A percentile compares a stretch with the other conserved stretches of the same genome.
phyloP scores from a whole-genome alignment of 1,140 invertebrate species.

The Triops cancriformis region DNA sequence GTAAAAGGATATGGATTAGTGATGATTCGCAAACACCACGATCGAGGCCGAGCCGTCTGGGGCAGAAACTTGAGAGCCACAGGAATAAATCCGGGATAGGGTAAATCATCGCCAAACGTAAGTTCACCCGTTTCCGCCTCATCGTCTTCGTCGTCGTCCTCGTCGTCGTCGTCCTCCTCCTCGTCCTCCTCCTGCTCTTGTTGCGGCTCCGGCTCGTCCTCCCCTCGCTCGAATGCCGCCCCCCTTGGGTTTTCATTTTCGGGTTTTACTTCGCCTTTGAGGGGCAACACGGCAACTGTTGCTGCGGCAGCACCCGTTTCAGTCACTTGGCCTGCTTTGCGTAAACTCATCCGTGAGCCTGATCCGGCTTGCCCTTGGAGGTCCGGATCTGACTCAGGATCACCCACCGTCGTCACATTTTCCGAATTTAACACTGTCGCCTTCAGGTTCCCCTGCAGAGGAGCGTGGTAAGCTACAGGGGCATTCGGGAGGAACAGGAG shows the following conservation, averaged over 20 bases:
- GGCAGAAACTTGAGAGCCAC: constrained; percentile 72
- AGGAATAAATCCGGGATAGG: constrained; percentile 80
- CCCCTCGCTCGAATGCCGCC: constrained; percentile 32
- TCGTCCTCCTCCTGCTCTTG: constrained; percentile 32
- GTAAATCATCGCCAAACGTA: constrained; percentile 43
- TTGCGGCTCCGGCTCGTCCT: constrained; percentile 33
- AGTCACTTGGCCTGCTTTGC: constrained; percentile 20
- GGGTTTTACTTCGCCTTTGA: constrained; percentile 28
- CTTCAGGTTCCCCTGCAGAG: constrained; percentile 2
- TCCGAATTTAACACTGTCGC: constrained; percentile 1
- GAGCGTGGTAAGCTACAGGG: background rate
- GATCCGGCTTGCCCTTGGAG: background rate
- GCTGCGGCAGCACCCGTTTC: background rate
- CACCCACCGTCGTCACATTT: background rate
- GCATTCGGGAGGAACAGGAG: background rate
- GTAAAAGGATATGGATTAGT: constrained; percentile 98
- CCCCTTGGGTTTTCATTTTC: constrained; percentile 31
- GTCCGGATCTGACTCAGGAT: constrained; percentile 12
- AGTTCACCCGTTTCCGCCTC: constrained; percentile 32
- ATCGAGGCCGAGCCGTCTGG: constrained; percentile 74
- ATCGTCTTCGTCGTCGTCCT: constrained; percentile 30
- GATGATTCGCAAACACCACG: constrained; percentile 87
- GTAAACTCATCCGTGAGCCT: background rate
- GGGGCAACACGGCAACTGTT: background rate
- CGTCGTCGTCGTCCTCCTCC: constrained; percentile 32